These are phyloP conservation scores for Dolichallabes microphthalmus DNA, from an alignment of 2,113 vertebrate species.

Conservation along the genomic window DNA sequence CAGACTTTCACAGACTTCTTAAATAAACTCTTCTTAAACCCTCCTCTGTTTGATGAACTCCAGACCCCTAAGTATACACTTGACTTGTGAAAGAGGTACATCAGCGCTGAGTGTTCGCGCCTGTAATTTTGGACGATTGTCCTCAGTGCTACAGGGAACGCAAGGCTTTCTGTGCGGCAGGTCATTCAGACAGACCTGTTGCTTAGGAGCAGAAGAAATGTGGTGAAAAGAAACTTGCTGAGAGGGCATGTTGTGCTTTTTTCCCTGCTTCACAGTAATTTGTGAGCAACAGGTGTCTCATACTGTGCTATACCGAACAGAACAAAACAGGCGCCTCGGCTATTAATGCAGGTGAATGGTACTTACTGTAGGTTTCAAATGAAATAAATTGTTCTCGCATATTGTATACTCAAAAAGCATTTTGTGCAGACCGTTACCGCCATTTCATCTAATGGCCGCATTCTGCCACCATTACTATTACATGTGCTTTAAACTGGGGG, in stretches of 20 bases:
- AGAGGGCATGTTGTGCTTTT: neutral
- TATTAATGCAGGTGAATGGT: neutral
- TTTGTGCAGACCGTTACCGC: neutral
- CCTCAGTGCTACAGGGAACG: conserved; percentile 5
- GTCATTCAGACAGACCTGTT: conserved; percentile 9
- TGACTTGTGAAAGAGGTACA: neutral
- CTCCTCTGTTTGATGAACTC: neutral
- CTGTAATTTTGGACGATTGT: conserved; percentile 23
- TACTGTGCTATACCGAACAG: conserved; percentile 17
- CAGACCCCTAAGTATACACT: neutral
- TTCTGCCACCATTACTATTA: neutral
- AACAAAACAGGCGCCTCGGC: neutral
- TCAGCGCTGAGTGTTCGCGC: neutral
- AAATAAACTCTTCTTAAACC: neutral
- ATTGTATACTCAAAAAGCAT: neutral
- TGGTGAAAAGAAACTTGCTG: neutral
- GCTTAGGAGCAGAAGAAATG: conserved; percentile 23
- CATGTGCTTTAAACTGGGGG: neutral
- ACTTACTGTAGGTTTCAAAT: conserved; percentile 8
- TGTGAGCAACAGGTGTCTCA: conserved; percentile 4
- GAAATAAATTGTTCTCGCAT: neutral
- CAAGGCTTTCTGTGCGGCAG: conserved; percentile 16
- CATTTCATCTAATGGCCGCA: neutral
- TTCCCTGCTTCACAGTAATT: conserved; percentile 9
- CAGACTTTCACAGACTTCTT: neutral